phyloP scores from a whole-genome alignment of 2,113 vertebrate genomes.

The Protobothrops flavoviridis region DNA sequence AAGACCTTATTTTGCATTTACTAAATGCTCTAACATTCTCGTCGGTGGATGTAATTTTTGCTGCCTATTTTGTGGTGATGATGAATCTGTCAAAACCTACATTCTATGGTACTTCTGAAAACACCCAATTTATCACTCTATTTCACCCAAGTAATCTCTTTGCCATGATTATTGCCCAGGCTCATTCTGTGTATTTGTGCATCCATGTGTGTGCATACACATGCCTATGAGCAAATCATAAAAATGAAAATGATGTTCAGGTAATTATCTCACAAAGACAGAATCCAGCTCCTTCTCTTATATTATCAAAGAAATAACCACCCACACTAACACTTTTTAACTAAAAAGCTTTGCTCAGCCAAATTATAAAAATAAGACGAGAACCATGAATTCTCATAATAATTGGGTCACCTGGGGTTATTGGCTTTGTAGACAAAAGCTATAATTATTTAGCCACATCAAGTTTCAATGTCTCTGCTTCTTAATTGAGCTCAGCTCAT shows the following conservation, averaged over 20 bases:
- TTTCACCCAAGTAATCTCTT: background rate
- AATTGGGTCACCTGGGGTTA: conserved; percentile 64
- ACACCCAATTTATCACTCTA: background rate
- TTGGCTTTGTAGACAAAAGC: conserved; percentile 62
- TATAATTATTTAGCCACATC: conserved; percentile 67
- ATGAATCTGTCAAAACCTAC: background rate
- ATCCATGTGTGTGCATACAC: background rate
- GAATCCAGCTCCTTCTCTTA: background rate
- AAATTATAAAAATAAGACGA: conserved; percentile 54
- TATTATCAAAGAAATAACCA: conserved; percentile 37
- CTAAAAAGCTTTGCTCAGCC: conserved; percentile 29
- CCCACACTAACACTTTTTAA: conserved; percentile 40
- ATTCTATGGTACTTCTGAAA: background rate
- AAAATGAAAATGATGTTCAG: background rate
- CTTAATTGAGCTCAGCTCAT: conserved; percentile 67
- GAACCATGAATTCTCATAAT: conserved; percentile 47
- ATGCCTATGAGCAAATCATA: background rate
- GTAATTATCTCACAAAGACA: background rate
- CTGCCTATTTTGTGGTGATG: background rate
- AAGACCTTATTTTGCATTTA: background rate
- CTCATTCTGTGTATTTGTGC: background rate
- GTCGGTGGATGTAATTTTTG: background rate
- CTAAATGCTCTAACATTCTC: background rate
- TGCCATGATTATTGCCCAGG: background rate
- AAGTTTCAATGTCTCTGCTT: conserved; percentile 60